These are phyloP conservation scores for Adelosebastes latens DNA, from an alignment of 2,797 vertebrate species.

Conservation along the genomic window DNA sequence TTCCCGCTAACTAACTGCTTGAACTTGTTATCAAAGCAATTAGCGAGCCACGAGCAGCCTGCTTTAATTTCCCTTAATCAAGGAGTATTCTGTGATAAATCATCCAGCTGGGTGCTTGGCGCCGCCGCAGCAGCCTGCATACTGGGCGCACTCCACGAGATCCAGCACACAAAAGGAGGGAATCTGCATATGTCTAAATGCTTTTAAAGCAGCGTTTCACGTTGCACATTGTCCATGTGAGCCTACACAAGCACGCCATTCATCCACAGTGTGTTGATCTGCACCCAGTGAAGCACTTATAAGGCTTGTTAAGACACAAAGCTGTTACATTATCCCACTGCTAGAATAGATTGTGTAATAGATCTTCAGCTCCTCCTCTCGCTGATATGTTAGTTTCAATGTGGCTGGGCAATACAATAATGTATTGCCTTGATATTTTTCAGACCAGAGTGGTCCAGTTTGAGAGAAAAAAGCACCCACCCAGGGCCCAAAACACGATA, in stretches of 20 bases:
- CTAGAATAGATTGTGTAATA: constrained; percentile 48
- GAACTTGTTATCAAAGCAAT: constrained; percentile 84
- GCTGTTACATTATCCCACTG: constrained; percentile 27
- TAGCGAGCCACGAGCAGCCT: constrained; percentile 75
- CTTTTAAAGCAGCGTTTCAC: constrained; percentile 63
- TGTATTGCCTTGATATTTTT: constrained; percentile 61
- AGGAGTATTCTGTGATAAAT: constrained; percentile 81
- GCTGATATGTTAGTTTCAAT: constrained; percentile 5
- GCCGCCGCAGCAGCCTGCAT: constrained; percentile 52
- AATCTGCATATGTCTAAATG: constrained; percentile 63
- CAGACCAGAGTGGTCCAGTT: constrained; percentile 33
- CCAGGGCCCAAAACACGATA: constrained; percentile 22
- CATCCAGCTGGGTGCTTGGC: constrained; percentile 75
- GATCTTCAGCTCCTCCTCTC: constrained; percentile 29
- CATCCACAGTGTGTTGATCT: constrained; percentile 46
- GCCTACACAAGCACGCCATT: constrained; percentile 32
- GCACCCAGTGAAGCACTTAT: constrained; percentile 43
- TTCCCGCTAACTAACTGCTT: constrained; percentile 76
- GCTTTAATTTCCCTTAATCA: constrained; percentile 84
- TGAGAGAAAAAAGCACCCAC: constrained; percentile 43
- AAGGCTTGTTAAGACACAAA: constrained; percentile 44
- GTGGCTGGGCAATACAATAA: constrained; percentile 20
- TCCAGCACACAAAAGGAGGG: constrained; percentile 56
- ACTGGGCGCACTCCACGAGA: constrained; percentile 60
- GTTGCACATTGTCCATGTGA: constrained; percentile 39